Evolutionary conservation across 2,113 vertebrate genomes (phyloP).

Genomic region (Lepus europaeus): DNA sequence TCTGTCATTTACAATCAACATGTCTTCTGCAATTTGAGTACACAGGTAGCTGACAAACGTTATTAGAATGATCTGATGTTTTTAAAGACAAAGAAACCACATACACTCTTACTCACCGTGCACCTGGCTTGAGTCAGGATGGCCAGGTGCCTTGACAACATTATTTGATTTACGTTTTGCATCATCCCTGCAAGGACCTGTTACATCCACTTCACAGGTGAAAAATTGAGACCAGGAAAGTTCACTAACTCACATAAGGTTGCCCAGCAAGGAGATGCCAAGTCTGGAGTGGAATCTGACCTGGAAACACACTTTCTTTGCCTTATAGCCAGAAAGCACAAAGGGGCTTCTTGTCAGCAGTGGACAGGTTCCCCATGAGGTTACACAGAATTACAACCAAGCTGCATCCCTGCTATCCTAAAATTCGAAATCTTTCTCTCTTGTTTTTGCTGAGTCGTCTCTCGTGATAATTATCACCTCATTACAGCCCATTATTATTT

Average conservation of each 20-base stretch:
- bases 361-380: not conserved
- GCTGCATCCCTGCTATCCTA: slow-evolving; percentile 12
- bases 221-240: slow-evolving; percentile 47
- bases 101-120: not conserved
- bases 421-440: slow-evolving; percentile 15
- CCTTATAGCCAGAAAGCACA: not conserved
- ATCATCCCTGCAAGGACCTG: not conserved
- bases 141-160: not conserved
- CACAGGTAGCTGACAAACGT: not conserved
- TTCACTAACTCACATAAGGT: not conserved
- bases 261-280: not conserved
- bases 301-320: not conserved
- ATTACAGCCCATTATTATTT: slow-evolving; percentile 67
- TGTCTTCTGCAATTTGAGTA: not conserved
- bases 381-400: slow-evolving; percentile 12
- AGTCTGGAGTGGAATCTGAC: slow-evolving; percentile 2
- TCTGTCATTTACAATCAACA: not conserved
- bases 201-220: not conserved
- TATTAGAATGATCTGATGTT: not conserved
- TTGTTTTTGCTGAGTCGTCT: slow-evolving; percentile 55
- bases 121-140: not conserved
- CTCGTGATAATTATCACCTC: slow-evolving; percentile 65
- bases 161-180: not conserved
- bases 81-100: not conserved
- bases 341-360: not conserved